phyloP scores from a whole-genome alignment of 2,888 invertebrate genomes.

The Iphiclides podalirius region DNA sequence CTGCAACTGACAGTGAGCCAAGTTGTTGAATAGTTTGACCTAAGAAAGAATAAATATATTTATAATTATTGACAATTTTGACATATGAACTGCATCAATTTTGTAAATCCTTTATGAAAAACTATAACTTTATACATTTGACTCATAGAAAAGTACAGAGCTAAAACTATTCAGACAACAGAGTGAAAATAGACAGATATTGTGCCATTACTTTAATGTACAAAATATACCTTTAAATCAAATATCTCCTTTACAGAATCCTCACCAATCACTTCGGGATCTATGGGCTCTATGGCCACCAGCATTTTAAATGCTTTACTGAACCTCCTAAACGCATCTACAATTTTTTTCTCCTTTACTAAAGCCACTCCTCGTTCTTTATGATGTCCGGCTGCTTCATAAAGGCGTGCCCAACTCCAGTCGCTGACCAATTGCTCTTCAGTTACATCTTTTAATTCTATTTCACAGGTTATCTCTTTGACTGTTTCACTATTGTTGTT shows the following conservation, averaged over 20 bases:
- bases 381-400: constrained; percentile 68
- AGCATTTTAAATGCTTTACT: constrained; percentile 86
- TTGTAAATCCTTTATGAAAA: too few relatives aligned
- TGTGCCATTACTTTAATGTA: too few relatives aligned
- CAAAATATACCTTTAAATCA: constrained; percentile 63
- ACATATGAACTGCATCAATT: too few relatives aligned
- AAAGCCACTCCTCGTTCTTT: constrained; percentile 82
- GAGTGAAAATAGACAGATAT: too few relatives aligned
- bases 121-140: too few relatives aligned
- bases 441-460: constrained; percentile 63
- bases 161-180: not conserved
- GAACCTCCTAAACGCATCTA: constrained; percentile 87
- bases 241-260: constrained; percentile 73
- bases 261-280: constrained; percentile 73
- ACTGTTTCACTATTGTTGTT: constrained; percentile 44
- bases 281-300: constrained; percentile 80
- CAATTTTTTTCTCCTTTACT: constrained; percentile 80
- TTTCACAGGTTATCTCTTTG: constrained; percentile 58
- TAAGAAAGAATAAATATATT: constrained; percentile 40
- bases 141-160: constrained; percentile 5
- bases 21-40: constrained; percentile 87
- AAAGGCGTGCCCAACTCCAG: constrained; percentile 78
- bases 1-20: constrained; percentile 89
- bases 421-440: constrained; percentile 75
- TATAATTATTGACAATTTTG: too few relatives aligned